Conservation (phyloP, 2,888 invertebrate genomes). For the Hoplodrina blanda region DNA sequence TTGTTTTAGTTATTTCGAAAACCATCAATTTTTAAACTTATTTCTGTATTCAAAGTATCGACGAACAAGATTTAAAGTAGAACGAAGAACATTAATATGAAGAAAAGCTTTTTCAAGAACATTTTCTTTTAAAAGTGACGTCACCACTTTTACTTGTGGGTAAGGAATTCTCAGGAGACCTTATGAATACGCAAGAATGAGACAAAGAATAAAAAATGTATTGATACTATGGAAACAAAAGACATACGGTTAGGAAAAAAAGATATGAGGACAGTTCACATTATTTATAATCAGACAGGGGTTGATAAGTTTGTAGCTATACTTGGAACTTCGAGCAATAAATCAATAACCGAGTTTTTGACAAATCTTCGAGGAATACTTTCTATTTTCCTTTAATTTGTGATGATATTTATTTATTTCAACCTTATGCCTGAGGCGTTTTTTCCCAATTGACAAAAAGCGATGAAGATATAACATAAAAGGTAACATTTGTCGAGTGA, state of each 20-base stretch:
- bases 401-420: background rate
- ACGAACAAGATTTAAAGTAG: background rate
- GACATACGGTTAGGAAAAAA: conserved; percentile 1
- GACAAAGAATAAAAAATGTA: conserved; percentile 7
- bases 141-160: conserved; percentile 16
- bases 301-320: conserved; percentile 5
- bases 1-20: background rate
- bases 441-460: too few relatives aligned
- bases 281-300: conserved; percentile 35
- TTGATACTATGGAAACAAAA: conserved; percentile 8
- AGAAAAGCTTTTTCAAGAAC: background rate
- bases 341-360: conserved; percentile 19
- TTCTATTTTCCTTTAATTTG: background rate
- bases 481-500: too few relatives aligned
- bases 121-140: conserved; percentile 6
- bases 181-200: conserved; percentile 4
- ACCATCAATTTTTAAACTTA: background rate
- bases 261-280: conserved; percentile 21
- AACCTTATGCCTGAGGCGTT: too few relatives aligned
- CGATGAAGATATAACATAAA: too few relatives aligned
- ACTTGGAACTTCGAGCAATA: conserved; percentile 29
- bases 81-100: background rate
- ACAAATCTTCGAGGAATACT: conserved; percentile 10
- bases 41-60: background rate
- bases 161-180: conserved; percentile 5